A percentile compares a stretch with the other conserved stretches of the same genome.
Evolutionary conservation across 2,797 vertebrate genomes (phyloP).

Genomic region (Enteromius radiatus): DNA sequence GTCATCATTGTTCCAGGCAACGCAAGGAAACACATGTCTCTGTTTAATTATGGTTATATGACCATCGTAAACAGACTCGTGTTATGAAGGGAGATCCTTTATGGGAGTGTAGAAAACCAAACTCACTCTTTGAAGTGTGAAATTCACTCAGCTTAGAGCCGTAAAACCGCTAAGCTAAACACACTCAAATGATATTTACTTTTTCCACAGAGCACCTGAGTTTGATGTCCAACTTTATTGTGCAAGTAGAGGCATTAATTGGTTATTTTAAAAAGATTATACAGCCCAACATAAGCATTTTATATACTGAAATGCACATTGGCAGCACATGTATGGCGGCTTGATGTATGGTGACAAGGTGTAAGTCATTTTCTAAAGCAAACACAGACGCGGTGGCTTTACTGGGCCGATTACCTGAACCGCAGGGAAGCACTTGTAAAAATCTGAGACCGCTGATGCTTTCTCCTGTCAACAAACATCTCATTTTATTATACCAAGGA

Average conservation of each 20-base stretch:
- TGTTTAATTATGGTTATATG: constrained; percentile 82
- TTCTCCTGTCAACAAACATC: constrained; percentile 38
- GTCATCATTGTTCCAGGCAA: constrained; percentile 13
- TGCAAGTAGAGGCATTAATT: constrained; percentile 79
- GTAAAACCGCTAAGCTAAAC: constrained; percentile 69
- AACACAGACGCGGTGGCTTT: constrained; percentile 68
- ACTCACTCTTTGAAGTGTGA: constrained; percentile 78
- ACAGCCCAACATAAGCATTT: constrained; percentile 73
- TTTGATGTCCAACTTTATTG: constrained; percentile 80
- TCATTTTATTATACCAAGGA: constrained; percentile 1
- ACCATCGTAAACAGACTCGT: constrained; percentile 76
- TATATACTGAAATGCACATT: constrained; percentile 77
- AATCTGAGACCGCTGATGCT: constrained; percentile 43
- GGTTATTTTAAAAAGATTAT: constrained; percentile 81
- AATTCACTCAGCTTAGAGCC: constrained; percentile 65
- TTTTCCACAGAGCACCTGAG: constrained; percentile 75
- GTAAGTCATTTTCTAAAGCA: constrained; percentile 64
- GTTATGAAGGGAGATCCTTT: constrained; percentile 77
- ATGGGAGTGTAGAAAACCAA: constrained; percentile 77
- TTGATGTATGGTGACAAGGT: constrained; percentile 67
- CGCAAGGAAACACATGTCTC: constrained; percentile 73
- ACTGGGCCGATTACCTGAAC: constrained; percentile 55
- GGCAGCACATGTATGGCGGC: constrained; percentile 72
- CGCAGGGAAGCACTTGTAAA: constrained; percentile 63
- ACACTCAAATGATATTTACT: constrained; percentile 71